Evolutionary conservation across 2,797 vertebrate species (phyloP).

Genomic region (Podargus strigoides): DNA sequence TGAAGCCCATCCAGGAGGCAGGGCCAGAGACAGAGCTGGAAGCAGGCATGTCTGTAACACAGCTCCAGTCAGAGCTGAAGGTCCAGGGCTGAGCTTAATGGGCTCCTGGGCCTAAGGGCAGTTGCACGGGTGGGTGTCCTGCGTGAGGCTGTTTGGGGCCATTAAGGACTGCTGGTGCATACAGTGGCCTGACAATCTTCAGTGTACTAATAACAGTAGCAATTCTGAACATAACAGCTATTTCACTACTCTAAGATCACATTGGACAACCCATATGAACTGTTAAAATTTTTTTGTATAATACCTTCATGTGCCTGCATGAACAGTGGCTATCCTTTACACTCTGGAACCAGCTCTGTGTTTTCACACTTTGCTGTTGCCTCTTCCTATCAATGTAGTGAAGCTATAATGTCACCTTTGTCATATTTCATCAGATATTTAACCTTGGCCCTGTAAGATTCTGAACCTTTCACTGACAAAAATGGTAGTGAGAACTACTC

Average conservation of each 20-base stretch:
- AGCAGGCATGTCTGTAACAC: background rate
- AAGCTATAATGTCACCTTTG: background rate
- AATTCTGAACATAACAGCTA: background rate
- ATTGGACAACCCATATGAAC: background rate
- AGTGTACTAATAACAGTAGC: background rate
- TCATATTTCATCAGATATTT: background rate
- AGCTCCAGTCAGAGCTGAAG: background rate
- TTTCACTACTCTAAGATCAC: background rate
- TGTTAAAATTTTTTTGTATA: background rate
- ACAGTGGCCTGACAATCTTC: background rate
- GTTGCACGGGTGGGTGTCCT: background rate
- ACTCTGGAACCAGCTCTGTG: background rate
- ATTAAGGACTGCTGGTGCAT: background rate
- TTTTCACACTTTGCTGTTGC: background rate
- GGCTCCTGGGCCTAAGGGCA: background rate
- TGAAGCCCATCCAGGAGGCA: background rate
- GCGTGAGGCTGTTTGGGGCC: background rate
- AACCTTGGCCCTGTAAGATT: background rate
- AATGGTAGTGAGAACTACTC: background rate
- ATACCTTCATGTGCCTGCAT: background rate
- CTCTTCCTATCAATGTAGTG: background rate
- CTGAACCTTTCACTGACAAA: background rate
- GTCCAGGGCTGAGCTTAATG: background rate
- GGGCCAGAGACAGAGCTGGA: background rate
- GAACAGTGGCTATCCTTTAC: background rate